Evolutionary conservation across 2,113 vertebrate species (phyloP), one percentile per base, ranked within the genome.

Genomic region (Leptosomus discolor): DNA sequence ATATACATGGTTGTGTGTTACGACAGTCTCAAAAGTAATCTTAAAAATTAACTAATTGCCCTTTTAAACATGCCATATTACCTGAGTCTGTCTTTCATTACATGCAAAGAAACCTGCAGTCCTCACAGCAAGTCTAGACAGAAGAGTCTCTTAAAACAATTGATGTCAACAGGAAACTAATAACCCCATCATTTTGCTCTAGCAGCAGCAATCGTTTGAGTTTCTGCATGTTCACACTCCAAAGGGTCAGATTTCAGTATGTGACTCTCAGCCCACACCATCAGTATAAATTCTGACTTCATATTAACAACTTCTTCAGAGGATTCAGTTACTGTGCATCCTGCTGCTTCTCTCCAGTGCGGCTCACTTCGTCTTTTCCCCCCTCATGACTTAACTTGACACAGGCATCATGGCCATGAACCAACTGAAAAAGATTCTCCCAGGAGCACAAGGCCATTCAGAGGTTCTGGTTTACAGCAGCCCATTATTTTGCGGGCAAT

Each of bases 1-100:
- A 75, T 12, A 64, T 9, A 48, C 4, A 27, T 3, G 8, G 41
- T 27, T 61, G 22, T 12, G 51, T 37, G 19, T 30, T 12, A 56
- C 0, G 0, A 50, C 2, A 56, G 37, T 26, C 3, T 2, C 15
- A 75, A 69, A 85, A 74, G 54, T 9, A 26, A 48, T 29, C 34
- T 32, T 53, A 32, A 84, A 86, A 71, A n/a, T 46, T 18, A 46
- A 74, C 50, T 45, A 32, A 11, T 27, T 41, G n/a, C 8, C 26
- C 41, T 80, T 65, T 58, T 21, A 81, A 92, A 85, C 14, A 41
- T 22, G 14, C 15, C 29, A 1, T 41, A 36, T 43, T 61, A 64
- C 21, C 50, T 57, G 10, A 23, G 3, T 8, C 0, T n/a, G 75
- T 27, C 9, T 65, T 51, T 50, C 32, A 14, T 8, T 41, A n/a